These are phyloP conservation scores for Drosophila funebris DNA, from an alignment of 1,140 invertebrate genomes.

Conservation along the genomic window DNA sequence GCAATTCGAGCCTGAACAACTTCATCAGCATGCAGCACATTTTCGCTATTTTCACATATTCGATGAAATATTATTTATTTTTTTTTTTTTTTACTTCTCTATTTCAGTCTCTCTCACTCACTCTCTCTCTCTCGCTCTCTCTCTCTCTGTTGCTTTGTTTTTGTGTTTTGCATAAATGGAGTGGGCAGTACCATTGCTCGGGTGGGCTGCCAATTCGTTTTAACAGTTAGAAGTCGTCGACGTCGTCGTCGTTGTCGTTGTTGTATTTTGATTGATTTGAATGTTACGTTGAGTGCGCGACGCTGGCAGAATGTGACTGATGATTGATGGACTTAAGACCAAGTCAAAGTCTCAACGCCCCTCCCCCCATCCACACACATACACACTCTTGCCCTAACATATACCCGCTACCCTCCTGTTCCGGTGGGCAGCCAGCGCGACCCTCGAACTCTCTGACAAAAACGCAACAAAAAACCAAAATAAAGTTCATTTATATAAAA, in stretches of 20 bases:
- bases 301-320: conserved; percentile 73
- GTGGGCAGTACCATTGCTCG: conserved; percentile 21
- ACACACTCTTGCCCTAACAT: not conserved
- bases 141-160: not conserved
- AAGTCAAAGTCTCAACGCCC: conserved; percentile 40
- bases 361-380: not conserved
- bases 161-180: conserved; percentile 67
- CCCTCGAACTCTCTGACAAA: conserved; percentile 25
- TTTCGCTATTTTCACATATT: conserved; percentile 54
- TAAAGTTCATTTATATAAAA: conserved; percentile 22
- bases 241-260: conserved; percentile 17
- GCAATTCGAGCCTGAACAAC: conserved; percentile 28
- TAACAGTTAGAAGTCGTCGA: conserved; percentile 64
- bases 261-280: conserved; percentile 80
- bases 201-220: conserved; percentile 44
- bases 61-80: conserved; percentile 72
- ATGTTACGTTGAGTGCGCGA: conserved; percentile 78
- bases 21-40: conserved; percentile 49
- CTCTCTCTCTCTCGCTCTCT: not conserved
- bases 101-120: not conserved
- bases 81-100: not conserved
- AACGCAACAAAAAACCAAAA: conserved; percentile 11
- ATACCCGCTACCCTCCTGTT: conserved; percentile 6
- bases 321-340: conserved; percentile 76
- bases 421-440: conserved; percentile 40